A percentile compares a stretch with the other conserved stretches of the same genome.
phyloP scores from a whole-genome alignment of 1,140 invertebrate genomes.

The Trichogramma pretiosum region DNA sequence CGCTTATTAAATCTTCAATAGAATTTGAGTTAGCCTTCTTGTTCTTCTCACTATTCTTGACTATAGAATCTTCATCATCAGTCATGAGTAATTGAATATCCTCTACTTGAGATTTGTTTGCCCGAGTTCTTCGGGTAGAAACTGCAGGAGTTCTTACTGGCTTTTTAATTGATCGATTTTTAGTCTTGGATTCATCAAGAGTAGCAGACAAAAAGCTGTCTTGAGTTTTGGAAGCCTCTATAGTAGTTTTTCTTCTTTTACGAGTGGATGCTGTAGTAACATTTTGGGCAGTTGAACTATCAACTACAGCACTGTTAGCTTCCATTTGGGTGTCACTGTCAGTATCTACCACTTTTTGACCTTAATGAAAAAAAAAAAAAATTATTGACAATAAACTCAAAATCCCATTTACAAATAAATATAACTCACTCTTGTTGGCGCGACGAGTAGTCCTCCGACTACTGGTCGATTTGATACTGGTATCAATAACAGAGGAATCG shows the following conservation, averaged over 20 bases:
- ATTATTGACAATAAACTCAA: background rate
- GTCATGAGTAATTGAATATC: conserved; percentile 5
- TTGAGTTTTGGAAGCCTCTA: background rate
- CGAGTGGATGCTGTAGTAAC: too few species aligned
- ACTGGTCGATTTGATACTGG: background rate
- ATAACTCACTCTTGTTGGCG: conserved; percentile 6
- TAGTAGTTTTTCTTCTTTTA: background rate
- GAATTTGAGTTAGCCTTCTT: background rate
- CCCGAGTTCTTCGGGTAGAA: too few species aligned
- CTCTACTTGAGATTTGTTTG: background rate
- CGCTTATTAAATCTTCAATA: conserved; percentile 11
- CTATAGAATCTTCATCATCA: conserved; percentile 9
- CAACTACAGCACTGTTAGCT: background rate
- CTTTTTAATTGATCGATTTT: background rate
- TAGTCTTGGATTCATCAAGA: conserved; percentile 2
- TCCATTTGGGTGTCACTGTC: conserved; percentile 6
- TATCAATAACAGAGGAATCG: conserved; percentile 3
- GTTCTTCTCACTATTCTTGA: conserved; percentile 1
- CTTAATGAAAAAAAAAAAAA: conserved; percentile 5
- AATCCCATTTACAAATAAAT: background rate
- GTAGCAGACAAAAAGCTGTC: background rate
- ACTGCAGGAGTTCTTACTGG: background rate
- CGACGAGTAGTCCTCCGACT: background rate
- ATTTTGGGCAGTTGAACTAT: too few species aligned
- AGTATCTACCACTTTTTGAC: conserved; percentile 7